Percentiles rank a stretch among this genome's conserved stretches.
These are phyloP conservation scores for Therioaphis trifolii DNA, from an alignment of 2,888 invertebrate genomes.

Conservation along the genomic window DNA sequence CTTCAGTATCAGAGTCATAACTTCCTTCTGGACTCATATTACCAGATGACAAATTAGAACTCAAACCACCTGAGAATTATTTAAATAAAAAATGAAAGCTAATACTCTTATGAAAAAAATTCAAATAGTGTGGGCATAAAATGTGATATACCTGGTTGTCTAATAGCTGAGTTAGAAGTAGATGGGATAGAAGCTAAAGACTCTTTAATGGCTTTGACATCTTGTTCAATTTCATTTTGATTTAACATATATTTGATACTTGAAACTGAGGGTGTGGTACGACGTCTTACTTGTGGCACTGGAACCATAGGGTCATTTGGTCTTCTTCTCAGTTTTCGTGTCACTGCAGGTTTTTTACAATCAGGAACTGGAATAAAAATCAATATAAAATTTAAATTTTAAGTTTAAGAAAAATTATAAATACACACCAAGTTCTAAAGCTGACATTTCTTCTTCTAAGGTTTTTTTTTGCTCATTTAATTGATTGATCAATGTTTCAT, in stretches of 20 bases:
- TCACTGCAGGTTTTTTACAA: constrained; percentile 87
- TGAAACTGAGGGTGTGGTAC: constrained; percentile 82
- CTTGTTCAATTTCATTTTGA: constrained; percentile 88
- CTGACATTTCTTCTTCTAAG: constrained; percentile 87
- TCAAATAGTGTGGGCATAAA: background rate
- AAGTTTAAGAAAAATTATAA: constrained; percentile 26
- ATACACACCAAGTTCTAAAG: constrained; percentile 86
- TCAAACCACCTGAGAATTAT: constrained; percentile 33
- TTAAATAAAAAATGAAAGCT: background rate
- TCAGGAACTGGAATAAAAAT: constrained; percentile 65
- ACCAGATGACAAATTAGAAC: constrained; percentile 39
- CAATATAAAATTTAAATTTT: constrained; percentile 37
- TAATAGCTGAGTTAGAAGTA: constrained; percentile 68
- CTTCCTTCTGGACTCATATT: constrained; percentile 52
- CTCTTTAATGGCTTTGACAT: constrained; percentile 78
- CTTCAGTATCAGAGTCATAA: constrained; percentile 47
- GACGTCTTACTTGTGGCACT: constrained; percentile 84
- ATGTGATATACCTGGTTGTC: constrained; percentile 71
- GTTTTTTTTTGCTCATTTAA: constrained; percentile 91
- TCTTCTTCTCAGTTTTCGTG: constrained; percentile 88
- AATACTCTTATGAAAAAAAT: background rate
- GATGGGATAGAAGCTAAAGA: constrained; percentile 68
- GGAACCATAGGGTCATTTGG: constrained; percentile 92
- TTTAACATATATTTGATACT: constrained; percentile 89
- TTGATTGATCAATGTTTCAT: constrained; percentile 88